Evolutionary conservation across 1,140 invertebrate species (phyloP).

Genomic region (Megalonaias nervosa): DNA sequence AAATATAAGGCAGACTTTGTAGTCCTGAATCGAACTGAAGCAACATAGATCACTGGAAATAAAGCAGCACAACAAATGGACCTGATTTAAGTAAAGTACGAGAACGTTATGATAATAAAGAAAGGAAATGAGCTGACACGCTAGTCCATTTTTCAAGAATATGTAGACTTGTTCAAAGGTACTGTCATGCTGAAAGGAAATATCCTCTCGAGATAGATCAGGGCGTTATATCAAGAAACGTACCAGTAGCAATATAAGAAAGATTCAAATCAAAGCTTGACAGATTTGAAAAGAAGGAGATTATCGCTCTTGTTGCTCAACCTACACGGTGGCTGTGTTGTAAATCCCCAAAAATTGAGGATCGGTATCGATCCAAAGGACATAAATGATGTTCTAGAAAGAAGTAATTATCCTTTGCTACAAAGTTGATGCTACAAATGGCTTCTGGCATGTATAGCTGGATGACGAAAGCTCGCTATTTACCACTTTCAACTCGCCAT

Average conservation of each 20-base stretch:
- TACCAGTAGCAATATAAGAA: constrained; percentile 20
- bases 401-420: constrained; percentile 36
- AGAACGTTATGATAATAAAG: no score
- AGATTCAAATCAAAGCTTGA: constrained; percentile 17
- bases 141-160: background rate
- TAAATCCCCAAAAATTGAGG: constrained; percentile 10
- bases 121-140: no score
- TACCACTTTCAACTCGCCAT: constrained; percentile 34
- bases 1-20: no score
- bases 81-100: no score
- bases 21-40: no score
- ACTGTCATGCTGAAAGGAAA: constrained; percentile 31
- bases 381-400: constrained; percentile 36
- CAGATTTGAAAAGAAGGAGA: constrained; percentile 35
- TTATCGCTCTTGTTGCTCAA: constrained; percentile 37
- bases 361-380: constrained; percentile 34
- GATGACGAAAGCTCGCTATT: constrained; percentile 16
- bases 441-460: constrained; percentile 36
- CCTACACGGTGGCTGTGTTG: constrained; percentile 44
- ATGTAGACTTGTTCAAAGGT: constrained; percentile 9
- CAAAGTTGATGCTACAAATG: constrained; percentile 29
- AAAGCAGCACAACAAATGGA: background rate
- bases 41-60: background rate
- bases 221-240: constrained; percentile 10
- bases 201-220: constrained; percentile 24